Base-by-base conservation (phyloP, 1,140 invertebrate species). In the Drosophila teissieri region DNA sequence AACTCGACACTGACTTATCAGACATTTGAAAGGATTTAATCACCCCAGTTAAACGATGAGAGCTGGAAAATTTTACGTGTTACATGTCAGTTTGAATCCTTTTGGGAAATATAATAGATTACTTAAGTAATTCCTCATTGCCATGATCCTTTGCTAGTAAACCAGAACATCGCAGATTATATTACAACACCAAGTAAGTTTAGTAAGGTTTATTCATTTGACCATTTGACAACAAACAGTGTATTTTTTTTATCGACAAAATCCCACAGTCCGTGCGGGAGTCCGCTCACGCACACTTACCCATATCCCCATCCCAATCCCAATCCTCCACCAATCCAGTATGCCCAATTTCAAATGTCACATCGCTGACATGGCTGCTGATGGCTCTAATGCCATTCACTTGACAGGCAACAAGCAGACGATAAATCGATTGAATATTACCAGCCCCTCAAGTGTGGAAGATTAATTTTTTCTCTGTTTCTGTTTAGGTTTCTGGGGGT, bases 401-500 rank as follows among this genome's bases (percentile, higher is more conserved):
- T 89, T 88, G 83, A 88, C 83, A 88, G 83, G 83, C 83, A 79
- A 88, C 83, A 88, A 80, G 67, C 67, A 27, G 62, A 89, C 83
- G 76, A 88, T 86, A 86, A 86, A 81, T 88, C 80, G 83, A 88
- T 79, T 72, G 83, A 83, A 88, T 86, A 86, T 88, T 88, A 78
- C 75, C 37, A n/a, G 15, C 24, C 11, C 68, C 39, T n/a, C 57
- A 81, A 79, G 77, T 69, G 68, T 78, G 56, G 68, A 82, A 85
- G 78, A 85, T 85, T 86, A 86, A 78, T 85, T 80, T 84, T 84
- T 64, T 55, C 42, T 37, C 60, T 19, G 19, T 19, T 19, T 19
- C 19, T 19, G 19, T 19, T 19, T 19, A 2, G 19, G 39, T 42
- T 42, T 42, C 51, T 34, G 10, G 24, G 46, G 65, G 22, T 8